Evolutionary conservation across 2,113 vertebrate genomes (phyloP).

Genomic region (Irena cyanogastra): DNA sequence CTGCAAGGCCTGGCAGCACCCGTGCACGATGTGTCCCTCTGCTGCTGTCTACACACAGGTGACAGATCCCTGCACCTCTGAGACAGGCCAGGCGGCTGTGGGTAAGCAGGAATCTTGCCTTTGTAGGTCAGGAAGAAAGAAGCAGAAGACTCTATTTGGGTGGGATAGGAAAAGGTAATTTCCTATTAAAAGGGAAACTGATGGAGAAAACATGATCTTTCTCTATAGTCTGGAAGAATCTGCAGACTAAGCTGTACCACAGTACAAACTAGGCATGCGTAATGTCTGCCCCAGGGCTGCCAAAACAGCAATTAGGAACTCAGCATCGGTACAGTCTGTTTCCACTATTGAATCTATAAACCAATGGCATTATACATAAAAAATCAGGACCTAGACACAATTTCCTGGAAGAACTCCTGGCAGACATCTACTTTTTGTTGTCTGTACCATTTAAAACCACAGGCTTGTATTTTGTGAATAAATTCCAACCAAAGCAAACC

Average conservation of each 20-base stretch:
- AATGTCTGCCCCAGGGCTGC: background rate
- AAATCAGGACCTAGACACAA: background rate
- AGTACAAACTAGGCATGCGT: background rate
- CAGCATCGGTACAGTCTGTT: background rate
- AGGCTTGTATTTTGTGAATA: background rate
- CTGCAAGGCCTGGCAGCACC: background rate
- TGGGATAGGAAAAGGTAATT: background rate
- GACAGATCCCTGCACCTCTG: background rate
- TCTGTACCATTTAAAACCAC: background rate
- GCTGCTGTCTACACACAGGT: too few species aligned
- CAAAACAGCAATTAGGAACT: slow-evolving; percentile 9
- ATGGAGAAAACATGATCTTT: background rate
- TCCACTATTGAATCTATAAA: background rate
- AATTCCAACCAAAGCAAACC: background rate
- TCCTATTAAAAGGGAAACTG: background rate
- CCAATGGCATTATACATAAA: background rate
- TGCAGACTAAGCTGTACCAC: background rate
- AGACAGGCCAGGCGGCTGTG: background rate
- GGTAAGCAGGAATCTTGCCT: background rate
- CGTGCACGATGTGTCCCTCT: fast-evolving
- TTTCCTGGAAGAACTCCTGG: background rate
- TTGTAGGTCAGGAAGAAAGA: background rate
- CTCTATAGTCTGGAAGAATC: background rate
- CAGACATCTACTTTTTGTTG: background rate
- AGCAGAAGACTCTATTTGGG: background rate